Conservation (phyloP, 2,113 vertebrate species). For the Menura novaehollandiae region DNA sequence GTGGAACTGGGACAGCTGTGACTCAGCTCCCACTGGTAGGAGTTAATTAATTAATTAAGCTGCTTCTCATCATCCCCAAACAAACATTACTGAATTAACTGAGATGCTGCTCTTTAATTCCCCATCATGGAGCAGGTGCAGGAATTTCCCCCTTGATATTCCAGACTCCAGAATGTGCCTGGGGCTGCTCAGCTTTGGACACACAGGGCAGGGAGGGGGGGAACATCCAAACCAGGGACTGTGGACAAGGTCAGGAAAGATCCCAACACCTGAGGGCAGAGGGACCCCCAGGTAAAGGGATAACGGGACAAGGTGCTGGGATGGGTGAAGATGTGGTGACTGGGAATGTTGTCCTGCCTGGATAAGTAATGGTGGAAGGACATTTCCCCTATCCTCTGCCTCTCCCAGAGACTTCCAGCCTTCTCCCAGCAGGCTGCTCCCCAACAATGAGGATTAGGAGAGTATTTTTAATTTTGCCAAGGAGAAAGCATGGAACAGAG, state of each 20-base stretch:
- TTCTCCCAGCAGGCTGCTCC: not conserved
- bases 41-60: not conserved
- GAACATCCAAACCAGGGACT: not conserved
- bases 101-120: not conserved
- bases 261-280: not conserved
- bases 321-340: not conserved
- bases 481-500: not conserved
- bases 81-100: not conserved
- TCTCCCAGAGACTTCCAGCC: not conserved
- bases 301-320: accelerated
- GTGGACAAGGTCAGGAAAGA: not conserved
- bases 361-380: not conserved
- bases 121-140: not conserved
- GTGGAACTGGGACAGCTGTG: not conserved
- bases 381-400: not conserved
- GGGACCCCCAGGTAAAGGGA: not conserved
- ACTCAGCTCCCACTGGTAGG: not conserved
- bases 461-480: not conserved
- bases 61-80: not conserved
- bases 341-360: not conserved
- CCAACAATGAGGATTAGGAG: accelerated
- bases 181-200: not conserved
- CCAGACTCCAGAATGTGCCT: not conserved
- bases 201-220: not conserved
- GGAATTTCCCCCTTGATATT: accelerated